Base-by-base conservation (phyloP, 2,888 invertebrate species). In the Prosopocoilus inquinatus region DNA sequence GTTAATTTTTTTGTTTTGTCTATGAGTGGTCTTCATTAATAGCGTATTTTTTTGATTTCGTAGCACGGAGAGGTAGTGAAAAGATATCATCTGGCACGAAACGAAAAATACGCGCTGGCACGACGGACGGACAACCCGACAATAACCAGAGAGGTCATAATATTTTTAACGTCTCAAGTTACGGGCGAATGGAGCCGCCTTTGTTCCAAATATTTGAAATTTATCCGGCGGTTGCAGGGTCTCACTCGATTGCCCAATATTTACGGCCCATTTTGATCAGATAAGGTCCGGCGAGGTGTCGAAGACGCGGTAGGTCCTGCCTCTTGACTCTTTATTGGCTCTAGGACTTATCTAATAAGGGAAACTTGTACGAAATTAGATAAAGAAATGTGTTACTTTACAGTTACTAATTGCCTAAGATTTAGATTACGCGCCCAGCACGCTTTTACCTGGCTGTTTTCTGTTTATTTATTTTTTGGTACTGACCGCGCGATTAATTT, bases 351-450 rank as follows among this genome's bases (percentile, higher is more conserved):
- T 53, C 56, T 55, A 56, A 56, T 51, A 53, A 50, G 48, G 51
- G 47, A 50, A 32, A 35, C 46, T 50, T 41, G 50, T 56, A 56
- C 53, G 54, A 52, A 59, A 59, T 59, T 61, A 60, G 62, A 62
- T 62, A 62, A 59, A 60, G 59, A 60, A 62, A 60, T 60, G 62
- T 62, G 62, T 62, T 62, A 62, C 53, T 62, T 62, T 60, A 62
- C 62, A 60, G 62, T 62, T 62, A 62, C 62, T 62, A 62, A 62
- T 62, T 62, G 62, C 62, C 54, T 58, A 46, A 59, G 61, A 61
- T 61, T 56, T 50, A 58, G 58, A 60, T 60, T 60, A 43, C 50
- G 50, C 12, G 15, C 16, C 41, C 15, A 9, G 15, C 9, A 41
- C 41, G 41, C 15, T 41, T 41, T 2, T 41, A 41, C 41, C 41